Percentiles rank a stretch among this genome's conserved stretches.
phyloP scores from a whole-genome alignment of 2,113 vertebrate species.

The Aegithalos caudatus region DNA sequence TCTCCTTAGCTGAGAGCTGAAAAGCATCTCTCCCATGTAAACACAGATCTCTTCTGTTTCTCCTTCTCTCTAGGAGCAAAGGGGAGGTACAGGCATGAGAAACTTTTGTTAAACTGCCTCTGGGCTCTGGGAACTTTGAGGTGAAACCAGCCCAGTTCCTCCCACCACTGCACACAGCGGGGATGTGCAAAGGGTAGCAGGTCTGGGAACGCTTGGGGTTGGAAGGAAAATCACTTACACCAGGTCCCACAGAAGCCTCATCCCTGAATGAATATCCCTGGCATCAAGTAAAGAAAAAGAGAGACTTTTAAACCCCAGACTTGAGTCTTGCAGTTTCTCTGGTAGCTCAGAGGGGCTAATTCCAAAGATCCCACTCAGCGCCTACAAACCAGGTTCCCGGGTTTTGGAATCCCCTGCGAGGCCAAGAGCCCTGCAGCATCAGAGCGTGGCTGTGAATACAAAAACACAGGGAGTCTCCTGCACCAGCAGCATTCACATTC shows the following conservation, averaged over 20 bases:
- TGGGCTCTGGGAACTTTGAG: neutral
- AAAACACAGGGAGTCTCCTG: neutral
- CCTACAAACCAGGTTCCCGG: neutral
- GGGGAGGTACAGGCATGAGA: neutral
- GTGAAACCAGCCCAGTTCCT: neutral
- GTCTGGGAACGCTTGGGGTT: neutral
- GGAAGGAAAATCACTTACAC: neutral
- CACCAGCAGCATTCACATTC: neutral
- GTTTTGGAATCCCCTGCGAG: neutral
- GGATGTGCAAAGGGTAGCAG: neutral
- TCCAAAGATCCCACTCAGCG: neutral
- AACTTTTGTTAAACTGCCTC: neutral
- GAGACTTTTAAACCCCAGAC: neutral
- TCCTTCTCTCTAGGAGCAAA: neutral
- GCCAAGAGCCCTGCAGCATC: neutral
- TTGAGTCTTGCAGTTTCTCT: neutral
- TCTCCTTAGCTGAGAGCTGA: neutral
- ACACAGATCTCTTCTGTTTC: neutral
- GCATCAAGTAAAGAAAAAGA: neutral
- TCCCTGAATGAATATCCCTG: neutral
- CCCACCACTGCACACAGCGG: rapidly evolving
- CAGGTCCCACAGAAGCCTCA: neutral
- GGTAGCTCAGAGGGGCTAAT: neutral
- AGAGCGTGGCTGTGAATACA: neutral
- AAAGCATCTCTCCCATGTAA: neutral